Evolutionary conservation across 1,140 invertebrate genomes (phyloP).

Genomic region (Archivesica marissinica): DNA sequence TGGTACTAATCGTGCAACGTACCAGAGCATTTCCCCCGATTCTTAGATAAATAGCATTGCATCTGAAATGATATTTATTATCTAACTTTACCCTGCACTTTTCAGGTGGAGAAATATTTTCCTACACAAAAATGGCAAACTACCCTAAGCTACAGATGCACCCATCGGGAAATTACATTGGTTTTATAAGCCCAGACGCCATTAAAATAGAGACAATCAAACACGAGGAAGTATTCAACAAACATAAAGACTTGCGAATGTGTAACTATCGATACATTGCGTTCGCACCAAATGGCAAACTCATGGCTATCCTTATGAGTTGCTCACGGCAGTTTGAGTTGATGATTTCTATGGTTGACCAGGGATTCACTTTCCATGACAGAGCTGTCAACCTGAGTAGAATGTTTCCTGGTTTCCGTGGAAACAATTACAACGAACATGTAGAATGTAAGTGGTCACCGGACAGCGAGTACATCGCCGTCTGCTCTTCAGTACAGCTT

Average conservation of each 20-base stretch:
- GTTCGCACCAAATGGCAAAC: slow-evolving; percentile 70
- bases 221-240: slow-evolving; percentile 42
- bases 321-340: slow-evolving; percentile 63
- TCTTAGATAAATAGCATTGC: too few species aligned
- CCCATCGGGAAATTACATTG: slow-evolving; percentile 48
- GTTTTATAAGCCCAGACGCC: slow-evolving; percentile 11
- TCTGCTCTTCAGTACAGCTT: slow-evolving; percentile 61
- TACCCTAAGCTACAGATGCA: slow-evolving; percentile 49
- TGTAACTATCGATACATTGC: slow-evolving; percentile 66
- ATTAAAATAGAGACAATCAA: slow-evolving; percentile 47
- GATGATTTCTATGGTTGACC: slow-evolving; percentile 40
- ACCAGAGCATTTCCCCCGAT: too few species aligned
- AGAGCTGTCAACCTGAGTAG: slow-evolving; percentile 56
- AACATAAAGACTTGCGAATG: slow-evolving; percentile 55
- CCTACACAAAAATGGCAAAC: slow-evolving; percentile 27
- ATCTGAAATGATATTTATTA: too few species aligned
- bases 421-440: slow-evolving; percentile 63
- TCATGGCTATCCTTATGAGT: slow-evolving; percentile 66
- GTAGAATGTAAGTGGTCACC: slow-evolving; percentile 76
- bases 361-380: background rate
- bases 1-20: too few species aligned
- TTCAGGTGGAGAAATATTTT: slow-evolving; percentile 36
- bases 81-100: too few species aligned
- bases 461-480: slow-evolving; percentile 67
- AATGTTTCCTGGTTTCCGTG: slow-evolving; percentile 63